A percentile compares a stretch with the other conserved stretches of the same genome.
These are phyloP conservation scores for Folsomia candida DNA, from an alignment of 2,888 invertebrate genomes.

Conservation along the genomic window DNA sequence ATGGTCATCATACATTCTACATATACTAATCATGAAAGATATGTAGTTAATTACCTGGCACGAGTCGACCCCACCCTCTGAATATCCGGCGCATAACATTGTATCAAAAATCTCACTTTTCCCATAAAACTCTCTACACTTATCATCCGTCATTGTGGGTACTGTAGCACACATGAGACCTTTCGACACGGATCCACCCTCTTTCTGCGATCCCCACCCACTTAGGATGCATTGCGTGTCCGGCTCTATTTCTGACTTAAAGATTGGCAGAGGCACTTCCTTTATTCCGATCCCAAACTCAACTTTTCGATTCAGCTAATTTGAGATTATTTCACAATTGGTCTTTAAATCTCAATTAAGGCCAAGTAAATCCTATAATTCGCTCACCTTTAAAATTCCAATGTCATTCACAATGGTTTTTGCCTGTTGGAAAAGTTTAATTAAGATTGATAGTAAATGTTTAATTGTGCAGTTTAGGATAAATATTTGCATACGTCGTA, in stretches of 20 bases:
- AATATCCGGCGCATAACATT: constrained; percentile 48
- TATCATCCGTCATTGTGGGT: constrained; percentile 43
- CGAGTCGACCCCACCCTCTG: constrained; percentile 44
- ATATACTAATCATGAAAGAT: no score
- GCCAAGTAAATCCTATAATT: no score
- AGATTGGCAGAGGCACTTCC: constrained; percentile 39
- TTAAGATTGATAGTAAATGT: no score
- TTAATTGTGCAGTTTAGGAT: no score
- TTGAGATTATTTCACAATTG: no score
- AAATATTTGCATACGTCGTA: no score
- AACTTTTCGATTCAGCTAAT: constrained; percentile 8
- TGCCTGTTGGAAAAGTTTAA: no score
- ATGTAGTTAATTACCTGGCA: constrained; percentile 41
- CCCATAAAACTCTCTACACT: constrained; percentile 45
- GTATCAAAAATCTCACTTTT: constrained; percentile 45
- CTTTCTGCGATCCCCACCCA: constrained; percentile 47
- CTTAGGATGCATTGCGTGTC: constrained; percentile 42
- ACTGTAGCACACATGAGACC: constrained; percentile 41
- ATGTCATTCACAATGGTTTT: constrained; percentile 45
- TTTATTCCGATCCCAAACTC: constrained; percentile 31
- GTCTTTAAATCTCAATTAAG: no score
- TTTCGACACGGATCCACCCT: constrained; percentile 44
- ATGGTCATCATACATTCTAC: no score
- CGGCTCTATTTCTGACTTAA: constrained; percentile 31
- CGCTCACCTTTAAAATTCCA: constrained; percentile 40